Evolutionary conservation across 2,888 invertebrate species (phyloP), one percentile per base, ranked within the genome.

Genomic region (Phortica magna): DNA sequence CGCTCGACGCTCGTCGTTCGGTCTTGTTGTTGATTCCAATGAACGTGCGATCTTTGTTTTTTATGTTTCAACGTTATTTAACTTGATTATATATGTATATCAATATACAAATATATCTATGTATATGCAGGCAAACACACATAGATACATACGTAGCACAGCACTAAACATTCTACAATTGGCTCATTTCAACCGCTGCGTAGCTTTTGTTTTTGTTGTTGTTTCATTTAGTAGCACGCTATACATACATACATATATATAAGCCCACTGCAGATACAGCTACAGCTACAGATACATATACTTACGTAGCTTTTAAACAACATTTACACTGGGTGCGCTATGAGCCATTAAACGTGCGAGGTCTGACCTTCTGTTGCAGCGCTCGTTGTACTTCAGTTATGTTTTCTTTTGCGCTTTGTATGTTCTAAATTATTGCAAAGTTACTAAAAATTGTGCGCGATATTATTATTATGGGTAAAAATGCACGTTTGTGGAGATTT

Each of bases 241-340:
- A 39, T 65, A 41, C 39, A 19, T 10, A 22, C 10, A 22, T 4
- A 64, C 74, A 39, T 65, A 41, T 14, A 19, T 10, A 22, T 9
- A 22, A 31, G 68, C 74, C 59, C 53, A 31, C 74, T 71, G 39
- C 19, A 61, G 61, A 61, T 61, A 61, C 31, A 61, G 9, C 74
- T 71, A 22, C 19, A 61, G 61, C 19, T 61, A 61, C 31, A 61
- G 9, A 61, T 61, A 61, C 61, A 61, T 22, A 22, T 71, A 61
- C 80, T 83, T 84, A n/a, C n/a, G 88, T 81, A 84, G 85, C 82
- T 85, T 61, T 10, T 22, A 14, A 48, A 48, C 48, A 48, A 48
- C 61, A 85, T 85, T 85, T 88, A 88, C 82, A 86, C 85, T 86
- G 88, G 87, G 88, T 88, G 87, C 86, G 85, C 88, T 85, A 76